Evolutionary conservation across 1,140 invertebrate genomes (phyloP), one percentile per base, ranked within the genome.

Genomic region (Zelostemma sp.): DNA sequence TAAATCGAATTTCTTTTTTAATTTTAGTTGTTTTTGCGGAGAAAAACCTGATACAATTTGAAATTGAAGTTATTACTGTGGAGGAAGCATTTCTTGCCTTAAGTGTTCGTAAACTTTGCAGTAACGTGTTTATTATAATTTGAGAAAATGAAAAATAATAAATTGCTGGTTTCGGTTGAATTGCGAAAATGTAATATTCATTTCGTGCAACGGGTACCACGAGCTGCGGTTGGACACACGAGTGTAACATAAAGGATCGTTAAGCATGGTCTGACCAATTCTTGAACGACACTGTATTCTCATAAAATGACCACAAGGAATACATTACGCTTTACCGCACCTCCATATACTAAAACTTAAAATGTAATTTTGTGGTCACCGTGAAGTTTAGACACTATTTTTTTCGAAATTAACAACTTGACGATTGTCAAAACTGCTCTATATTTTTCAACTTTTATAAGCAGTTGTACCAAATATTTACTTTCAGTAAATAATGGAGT

Each of bases 291-390:
- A 31, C 40, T 41, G 28, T 21, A 49, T 62, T 61, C 59, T 31
- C 58, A 57, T 55, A 51, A 54, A 71, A 35, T 79, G 75, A 81
- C 82, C 81, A 79, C 81, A 80, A 80, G 53, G 43, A 72, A 35
- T 35, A 35, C 33, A 35, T 35, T 9, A 73, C 71, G 56, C 67
- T 18, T 53, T 68, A 58, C 11, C 56, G 17, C 19, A 31, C 35
- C 57, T 59, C 35, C 41, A 54, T 41, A 46, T 45, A 45, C 45
- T 48, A 6, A 16, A 46, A 51, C 46, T 65, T 55, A 41, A 67
- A 72, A 67, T 64, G 45, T 62, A 51, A 63, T 60, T 51, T 48
- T 40, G 64, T 47, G 63, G 69, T 57, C 45, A 15, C 0, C 56
- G 41, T 51, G 48, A 19, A 53, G 16, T 50, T 50, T 60, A 41